Evolutionary conservation across 23 tunicate genomes (phyloP).

Genomic region (Clavelina lepadiformis): DNA sequence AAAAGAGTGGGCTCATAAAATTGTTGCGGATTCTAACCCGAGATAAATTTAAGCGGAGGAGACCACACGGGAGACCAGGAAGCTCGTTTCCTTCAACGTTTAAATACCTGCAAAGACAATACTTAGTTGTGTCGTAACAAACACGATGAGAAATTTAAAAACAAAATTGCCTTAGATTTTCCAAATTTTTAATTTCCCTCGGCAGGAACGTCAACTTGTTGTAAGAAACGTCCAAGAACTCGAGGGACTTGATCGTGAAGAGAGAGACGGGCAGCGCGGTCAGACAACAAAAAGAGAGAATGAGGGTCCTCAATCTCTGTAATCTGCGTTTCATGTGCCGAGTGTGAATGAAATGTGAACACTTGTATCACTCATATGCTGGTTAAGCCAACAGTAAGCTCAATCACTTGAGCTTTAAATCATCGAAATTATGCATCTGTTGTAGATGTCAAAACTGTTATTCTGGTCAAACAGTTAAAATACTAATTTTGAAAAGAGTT

Average conservation of each 20-base stretch:
- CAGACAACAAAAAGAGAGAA: constrained; percentile 79
- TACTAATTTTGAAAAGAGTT: too few species aligned
- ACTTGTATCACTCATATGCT: background rate
- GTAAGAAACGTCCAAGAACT: constrained; percentile 84
- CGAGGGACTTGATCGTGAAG: constrained; percentile 46
- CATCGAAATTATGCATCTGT: too few species aligned
- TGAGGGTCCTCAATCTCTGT: constrained; percentile 49
- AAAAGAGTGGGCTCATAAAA: constrained; percentile 81
- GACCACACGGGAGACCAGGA: constrained; percentile 76
- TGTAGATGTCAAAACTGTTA: too few species aligned
- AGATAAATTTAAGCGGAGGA: constrained; percentile 45
- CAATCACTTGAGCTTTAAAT: too few species aligned
- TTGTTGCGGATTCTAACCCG: constrained; percentile 75
- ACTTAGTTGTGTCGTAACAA: background rate
- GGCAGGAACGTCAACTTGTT: constrained; percentile 67
- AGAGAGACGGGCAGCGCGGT: constrained; percentile 62
- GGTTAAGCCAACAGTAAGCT: background rate
- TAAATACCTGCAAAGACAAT: constrained; percentile 35
- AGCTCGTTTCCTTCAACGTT: constrained; percentile 91
- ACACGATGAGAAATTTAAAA: background rate
- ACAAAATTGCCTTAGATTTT: constrained; percentile 45
- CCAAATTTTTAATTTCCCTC: constrained; percentile 52
- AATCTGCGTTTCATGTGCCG: too few species aligned
- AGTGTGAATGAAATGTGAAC: background rate
- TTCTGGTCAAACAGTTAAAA: too few species aligned